Evolutionary conservation across 1,140 invertebrate species (phyloP), one percentile per base, ranked within the genome.

Genomic region (Nasonia giraulti): DNA sequence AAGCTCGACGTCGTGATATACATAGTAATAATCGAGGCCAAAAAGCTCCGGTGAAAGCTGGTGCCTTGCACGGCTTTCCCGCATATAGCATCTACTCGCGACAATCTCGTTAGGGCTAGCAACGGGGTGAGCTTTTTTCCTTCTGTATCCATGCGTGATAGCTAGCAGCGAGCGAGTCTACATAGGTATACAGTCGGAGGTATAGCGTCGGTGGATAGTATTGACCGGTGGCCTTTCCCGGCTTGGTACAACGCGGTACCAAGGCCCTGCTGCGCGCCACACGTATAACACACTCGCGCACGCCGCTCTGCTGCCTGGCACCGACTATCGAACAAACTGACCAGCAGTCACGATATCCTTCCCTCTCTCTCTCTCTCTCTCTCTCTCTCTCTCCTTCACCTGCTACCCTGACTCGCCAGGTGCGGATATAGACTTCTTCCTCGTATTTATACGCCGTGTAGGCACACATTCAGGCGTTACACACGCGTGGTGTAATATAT

Each of bases 321-420:
- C 92, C 92, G 89, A 93, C 92, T 93, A 93, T 93, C 90, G 92
- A 93, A 93, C 92, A 93, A 93, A 93, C 92, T 93, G 92, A 93
- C 92, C 92, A 93, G 90, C 91, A 92, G 92, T 93, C 92, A 93
- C 92, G 92, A 93, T 92, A 93, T 90, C 73, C 77, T 66, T 12
- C 47, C 66, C 47, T 27, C 74, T 75, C 83, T 62, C 69, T 27
- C 27, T 27, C 27, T 27, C 83, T 62, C 69, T 27, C 27, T 27
- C 27, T 27, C 27, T 27, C 27, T 27, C 27, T 50, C 69, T 50
- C 83, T 79, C 85, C 80, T 80, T 75, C 84, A 66, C 78, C 77
- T 76, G 79, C 50, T 69, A n/a, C 10, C 20, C 62, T 27, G 27
- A 27, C 27, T n/a, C n/a, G 44, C 55, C 55, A 62, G 17, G 80